phyloP scores from a whole-genome alignment of 2,797 vertebrate species.

The Phaenicophaeus curvirostris region DNA sequence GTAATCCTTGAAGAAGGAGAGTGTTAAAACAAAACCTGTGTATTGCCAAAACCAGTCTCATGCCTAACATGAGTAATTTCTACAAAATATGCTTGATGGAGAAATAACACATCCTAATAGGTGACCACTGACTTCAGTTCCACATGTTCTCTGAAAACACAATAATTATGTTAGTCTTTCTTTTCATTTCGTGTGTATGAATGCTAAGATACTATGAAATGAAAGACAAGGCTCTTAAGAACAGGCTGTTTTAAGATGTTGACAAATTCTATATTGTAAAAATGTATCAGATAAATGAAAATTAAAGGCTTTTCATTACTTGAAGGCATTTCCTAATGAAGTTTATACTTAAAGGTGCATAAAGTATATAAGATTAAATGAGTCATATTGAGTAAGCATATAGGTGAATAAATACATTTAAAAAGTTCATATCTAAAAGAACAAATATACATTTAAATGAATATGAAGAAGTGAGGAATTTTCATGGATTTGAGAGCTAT shows the following conservation, averaged over 20 bases:
- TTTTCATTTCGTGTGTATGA: neutral
- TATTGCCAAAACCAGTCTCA: neutral
- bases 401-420: neutral
- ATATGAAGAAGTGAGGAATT: neutral
- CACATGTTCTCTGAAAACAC: neutral
- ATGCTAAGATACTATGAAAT: neutral
- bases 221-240: neutral
- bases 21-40: neutral
- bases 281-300: neutral
- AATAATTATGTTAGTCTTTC: neutral
- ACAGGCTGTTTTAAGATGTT: neutral
- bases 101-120: neutral
- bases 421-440: neutral
- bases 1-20: neutral
- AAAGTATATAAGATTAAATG: neutral
- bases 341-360: neutral
- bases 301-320: neutral
- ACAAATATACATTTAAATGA: neutral
- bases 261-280: neutral
- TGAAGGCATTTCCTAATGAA: neutral
- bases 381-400: neutral
- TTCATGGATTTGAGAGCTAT: neutral
- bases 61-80: constrained; percentile 9
- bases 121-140: neutral
- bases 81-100: neutral